Base-by-base conservation (phyloP, 2,888 invertebrate species). In the Thysanoteuthis rhombus region DNA sequence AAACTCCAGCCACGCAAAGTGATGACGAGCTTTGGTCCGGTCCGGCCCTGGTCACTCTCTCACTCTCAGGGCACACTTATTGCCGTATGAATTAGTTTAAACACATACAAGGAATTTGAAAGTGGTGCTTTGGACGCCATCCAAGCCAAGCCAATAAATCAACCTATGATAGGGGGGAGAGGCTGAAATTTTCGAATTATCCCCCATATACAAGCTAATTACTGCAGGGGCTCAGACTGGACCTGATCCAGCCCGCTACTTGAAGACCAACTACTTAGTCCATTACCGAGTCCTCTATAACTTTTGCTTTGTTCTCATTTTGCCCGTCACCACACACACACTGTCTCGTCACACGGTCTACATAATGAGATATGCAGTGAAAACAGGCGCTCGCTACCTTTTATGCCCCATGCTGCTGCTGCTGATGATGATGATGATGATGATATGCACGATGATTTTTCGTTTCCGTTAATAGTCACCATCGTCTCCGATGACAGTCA, bases 1-100 rank as follows among this genome's bases (percentile, higher is more conserved):
- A 75, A 75, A 75, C 75, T 75, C 75, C 75, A 75, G 75, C 75
- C 75, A 75, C 75, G 36, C 75, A 75, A 75, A 75, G 75, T 75
- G 75, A 75, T 75, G 75, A n/a, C 75, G 75, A 75, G 75, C 75
- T 75, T 75, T 75, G n/a, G 75, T 75, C 75, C 75, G n/a, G 75
- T 75, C 75, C 16, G 75, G 75, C 75, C 75, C 75, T 75, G 75
- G 75, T 75, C 75, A 75, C 75, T 75, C 75, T 75, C 75, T 32
- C 75, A 75, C 75, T 75, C 75, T 75, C 75, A n/a, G 75, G 75
- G n/a, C n/a, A 75, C 75, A 75, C 75, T 75, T 75, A 75, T 75
- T 75, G 75, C 75, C 75, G 75, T 75, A 75, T n/a, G 75, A 75
- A 75, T 75, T 75, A 75, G 75, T 75, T 75, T 75, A 75, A 75